Conservation (phyloP, 2,888 invertebrate species). For the Cordilura impudica region DNA sequence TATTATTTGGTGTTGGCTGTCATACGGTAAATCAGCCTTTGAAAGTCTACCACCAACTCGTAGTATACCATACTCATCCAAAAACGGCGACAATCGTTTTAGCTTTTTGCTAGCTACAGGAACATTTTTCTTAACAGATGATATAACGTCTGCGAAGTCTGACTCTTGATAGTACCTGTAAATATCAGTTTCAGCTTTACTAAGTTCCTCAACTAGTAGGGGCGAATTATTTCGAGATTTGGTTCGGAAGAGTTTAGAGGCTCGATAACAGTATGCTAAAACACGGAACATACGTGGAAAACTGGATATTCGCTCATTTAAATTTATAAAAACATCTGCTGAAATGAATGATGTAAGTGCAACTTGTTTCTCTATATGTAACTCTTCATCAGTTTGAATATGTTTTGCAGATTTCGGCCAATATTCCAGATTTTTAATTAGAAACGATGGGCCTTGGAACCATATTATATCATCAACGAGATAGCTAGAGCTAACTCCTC, state of each 20-base stretch:
- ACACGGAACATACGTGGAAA: slow-evolving; percentile 7
- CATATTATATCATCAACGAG: background rate
- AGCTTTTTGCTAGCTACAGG: slow-evolving; percentile 8
- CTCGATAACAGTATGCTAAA: slow-evolving; percentile 19
- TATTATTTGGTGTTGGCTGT: slow-evolving; percentile 37
- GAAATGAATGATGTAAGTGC: no score
- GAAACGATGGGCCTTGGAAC: slow-evolving; percentile 19
- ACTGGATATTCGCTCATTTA: slow-evolving; percentile 1
- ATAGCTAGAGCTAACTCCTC: slow-evolving; percentile 24
- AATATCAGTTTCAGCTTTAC: slow-evolving; percentile 2
- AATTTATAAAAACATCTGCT: background rate
- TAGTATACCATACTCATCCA: no score
- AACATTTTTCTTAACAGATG: background rate
- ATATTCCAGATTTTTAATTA: background rate
- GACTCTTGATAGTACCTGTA: slow-evolving; percentile 14
- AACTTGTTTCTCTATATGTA: background rate
- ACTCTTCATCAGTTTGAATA: background rate
- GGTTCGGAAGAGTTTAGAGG: background rate
- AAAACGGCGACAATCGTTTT: slow-evolving; percentile 13
- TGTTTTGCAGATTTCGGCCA: no score
- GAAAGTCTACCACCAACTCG: slow-evolving; percentile 5
- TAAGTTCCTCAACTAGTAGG: background rate
- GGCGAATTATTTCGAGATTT: background rate
- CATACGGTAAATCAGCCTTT: slow-evolving; percentile 12
- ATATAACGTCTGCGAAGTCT: background rate